A percentile compares a stretch with the other conserved stretches of the same genome.
phyloP scores from a whole-genome alignment of 1,140 invertebrate genomes.

The Bombus superbus region DNA sequence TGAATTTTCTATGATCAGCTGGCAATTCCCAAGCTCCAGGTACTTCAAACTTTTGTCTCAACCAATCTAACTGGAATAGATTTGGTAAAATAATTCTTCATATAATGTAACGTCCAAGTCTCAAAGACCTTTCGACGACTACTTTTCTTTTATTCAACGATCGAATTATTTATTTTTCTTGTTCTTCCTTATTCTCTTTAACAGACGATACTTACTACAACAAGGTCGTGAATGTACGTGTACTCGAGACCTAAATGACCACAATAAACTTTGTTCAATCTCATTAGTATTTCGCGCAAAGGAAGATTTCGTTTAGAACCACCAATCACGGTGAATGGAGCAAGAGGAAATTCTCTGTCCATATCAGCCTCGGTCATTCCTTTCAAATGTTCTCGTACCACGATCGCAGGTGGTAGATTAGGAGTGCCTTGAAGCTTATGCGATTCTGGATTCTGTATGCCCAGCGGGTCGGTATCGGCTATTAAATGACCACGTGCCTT shows the following conservation, averaged over 20 bases:
- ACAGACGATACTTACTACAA: not conserved
- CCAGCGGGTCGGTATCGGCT: conserved; percentile 91
- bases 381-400: conserved; percentile 78
- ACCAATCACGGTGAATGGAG: conserved; percentile 88
- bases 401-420: conserved; percentile 69
- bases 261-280: conserved; percentile 89
- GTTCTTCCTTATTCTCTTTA: not conserved
- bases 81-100: not conserved
- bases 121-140: not conserved
- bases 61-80: conserved; percentile 88
- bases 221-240: conserved; percentile 92
- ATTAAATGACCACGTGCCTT: conserved; percentile 91
- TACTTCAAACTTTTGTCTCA: conserved; percentile 90
- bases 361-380: conserved; percentile 86
- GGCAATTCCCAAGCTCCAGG: conserved; percentile 88
- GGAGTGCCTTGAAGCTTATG: conserved; percentile 73
- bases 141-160: not conserved
- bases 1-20: conserved; percentile 87
- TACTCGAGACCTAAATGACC: conserved; percentile 92
- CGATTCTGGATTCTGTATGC: conserved; percentile 79
- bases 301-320: conserved; percentile 84
- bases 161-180: not conserved
- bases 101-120: not conserved
- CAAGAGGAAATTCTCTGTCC: conserved; percentile 87
- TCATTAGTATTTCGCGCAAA: conserved; percentile 89